Base-by-base conservation (phyloP, 2,797 vertebrate genomes). In the Malurus leucopterus region DNA sequence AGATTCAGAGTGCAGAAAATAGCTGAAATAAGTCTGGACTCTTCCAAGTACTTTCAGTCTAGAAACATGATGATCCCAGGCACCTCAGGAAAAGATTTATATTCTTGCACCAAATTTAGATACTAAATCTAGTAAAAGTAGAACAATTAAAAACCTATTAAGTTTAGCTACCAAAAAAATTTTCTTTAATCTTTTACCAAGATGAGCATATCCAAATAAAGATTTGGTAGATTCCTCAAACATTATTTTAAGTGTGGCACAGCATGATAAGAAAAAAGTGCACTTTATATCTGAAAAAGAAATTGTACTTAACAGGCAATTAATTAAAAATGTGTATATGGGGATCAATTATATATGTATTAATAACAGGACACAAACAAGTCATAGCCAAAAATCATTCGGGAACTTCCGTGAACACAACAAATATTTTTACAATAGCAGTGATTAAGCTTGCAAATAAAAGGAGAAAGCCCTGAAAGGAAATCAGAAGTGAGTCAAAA, bases 401-500 rank as follows among this genome's bases (percentile, higher is more conserved):
- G 40, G 79, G 53, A 77, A 80, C 30, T 71, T 89, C 46, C 54
- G 41, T 61, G 46, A 55, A 89, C 22, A 50, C 49, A 58, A 59
- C 15, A 58, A 77, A 54, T 77, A 47, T 57, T 92, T 87, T 69
- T 75, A 54, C 38, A 84, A 75, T 20, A 86, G 40, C 36, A 58
- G 29, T 3, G 8, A 78, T 83, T 86, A 78, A 91, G 40, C 32
- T 54, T 50, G 30, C 71, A 74, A 88, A 83, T 26, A 63, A 83
- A 85, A 85, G 50, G 22, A 88, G 67, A 88, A 65, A 82, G 6
- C 26, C 43, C 62, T 54, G 36, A 62, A 32, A 84, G 77, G 30
- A 86, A 88, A 84, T 65, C 16, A 84, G 29, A 86, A 93, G 5
- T 91, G 75, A 92, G 65, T 87, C 72, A 90, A 87, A 82, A 63